A percentile compares a stretch with the other conserved stretches of the same genome.
phyloP scores from a whole-genome alignment of 1,140 invertebrate species.

The Microplitis demolitor region DNA sequence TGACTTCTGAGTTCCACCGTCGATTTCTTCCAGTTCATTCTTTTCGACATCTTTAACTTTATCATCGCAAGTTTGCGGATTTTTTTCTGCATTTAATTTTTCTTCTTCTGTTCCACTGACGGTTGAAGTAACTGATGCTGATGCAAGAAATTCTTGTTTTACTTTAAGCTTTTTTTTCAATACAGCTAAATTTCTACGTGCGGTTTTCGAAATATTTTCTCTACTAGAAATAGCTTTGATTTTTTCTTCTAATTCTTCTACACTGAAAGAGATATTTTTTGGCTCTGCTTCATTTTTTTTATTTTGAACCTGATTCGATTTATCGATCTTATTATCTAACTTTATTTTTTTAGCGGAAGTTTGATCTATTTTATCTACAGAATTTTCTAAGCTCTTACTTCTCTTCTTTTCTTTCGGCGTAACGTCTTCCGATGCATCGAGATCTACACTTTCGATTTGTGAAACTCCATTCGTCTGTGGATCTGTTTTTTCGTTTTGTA shows the following conservation, averaged over 20 bases:
- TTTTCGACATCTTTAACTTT: slow-evolving; percentile 21
- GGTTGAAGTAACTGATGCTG: not conserved
- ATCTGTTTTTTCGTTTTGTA: too few species aligned
- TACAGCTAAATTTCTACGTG: slow-evolving; percentile 33
- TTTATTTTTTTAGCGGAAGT: too few species aligned
- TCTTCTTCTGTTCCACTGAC: not conserved
- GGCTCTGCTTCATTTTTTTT: not conserved
- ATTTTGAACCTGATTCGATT: not conserved
- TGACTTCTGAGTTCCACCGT: not conserved
- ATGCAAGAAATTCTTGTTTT: slow-evolving; percentile 9
- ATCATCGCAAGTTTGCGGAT: slow-evolving; percentile 20
- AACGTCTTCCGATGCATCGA: too few species aligned
- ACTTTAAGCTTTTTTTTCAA: slow-evolving; percentile 35
- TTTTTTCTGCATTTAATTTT: slow-evolving; percentile 12
- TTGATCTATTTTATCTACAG: not conserved
- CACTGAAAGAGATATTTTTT: slow-evolving; percentile 20
- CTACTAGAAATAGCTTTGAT: slow-evolving; percentile 36
- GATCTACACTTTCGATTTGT: too few species aligned
- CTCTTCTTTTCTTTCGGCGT: not conserved
- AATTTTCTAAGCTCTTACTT: not conserved
- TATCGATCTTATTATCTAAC: not conserved
- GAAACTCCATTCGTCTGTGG: too few species aligned
- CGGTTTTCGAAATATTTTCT: slow-evolving; percentile 36
- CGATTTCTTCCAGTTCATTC: not conserved
- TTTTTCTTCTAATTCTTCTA: slow-evolving; percentile 36